Evolutionary conservation across 2,888 invertebrate species (phyloP), one percentile per base, ranked within the genome.

Genomic region (Euclidia mi): DNA sequence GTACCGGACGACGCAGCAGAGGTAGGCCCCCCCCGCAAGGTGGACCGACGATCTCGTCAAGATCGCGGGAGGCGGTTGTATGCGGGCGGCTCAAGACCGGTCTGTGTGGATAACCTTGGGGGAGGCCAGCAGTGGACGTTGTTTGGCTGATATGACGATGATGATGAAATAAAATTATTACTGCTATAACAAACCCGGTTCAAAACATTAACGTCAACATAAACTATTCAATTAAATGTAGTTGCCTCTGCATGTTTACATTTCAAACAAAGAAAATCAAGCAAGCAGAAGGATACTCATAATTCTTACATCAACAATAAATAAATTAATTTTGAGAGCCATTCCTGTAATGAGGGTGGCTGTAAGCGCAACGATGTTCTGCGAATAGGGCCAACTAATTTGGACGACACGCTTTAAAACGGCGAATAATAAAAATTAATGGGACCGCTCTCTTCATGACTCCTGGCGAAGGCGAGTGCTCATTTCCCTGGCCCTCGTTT

Each of bases 351-450:
- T 88, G 88, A 88, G 82, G 80, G 76, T 67, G 71, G 75, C 80
- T 76, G 71, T 81, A 81, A 79, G 76, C 67, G 51, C 71, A 76
- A 75, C 69, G 89, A 90, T 90, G 87, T 87, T 85, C 87, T 78
- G 78, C 87, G 82, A 91, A 86, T 88, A 90, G 90, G 84, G 88
- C 89, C 90, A 92, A 91, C 93, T 91, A 92, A 94, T 93, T 93
- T 92, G 89, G 92, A n/a, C 88, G 89, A 87, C 90, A 88, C 87
- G 88, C 86, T 91, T 89, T 90, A 89, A 92, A 93, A 92, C 88
- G 89, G 85, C 82, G 85, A 87, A 91, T 92, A 92, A 93, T 94
- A 93, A 94, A 94, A 93, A 92, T 91, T 88, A 92, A 94, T 91
- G 90, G 90, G 71, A 88, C 87, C 89, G 83, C 86, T 85, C 90